Evolutionary conservation across 2,797 vertebrate species (phyloP), one percentile per base, ranked within the genome.

Genomic region (Danionella dracula): DNA sequence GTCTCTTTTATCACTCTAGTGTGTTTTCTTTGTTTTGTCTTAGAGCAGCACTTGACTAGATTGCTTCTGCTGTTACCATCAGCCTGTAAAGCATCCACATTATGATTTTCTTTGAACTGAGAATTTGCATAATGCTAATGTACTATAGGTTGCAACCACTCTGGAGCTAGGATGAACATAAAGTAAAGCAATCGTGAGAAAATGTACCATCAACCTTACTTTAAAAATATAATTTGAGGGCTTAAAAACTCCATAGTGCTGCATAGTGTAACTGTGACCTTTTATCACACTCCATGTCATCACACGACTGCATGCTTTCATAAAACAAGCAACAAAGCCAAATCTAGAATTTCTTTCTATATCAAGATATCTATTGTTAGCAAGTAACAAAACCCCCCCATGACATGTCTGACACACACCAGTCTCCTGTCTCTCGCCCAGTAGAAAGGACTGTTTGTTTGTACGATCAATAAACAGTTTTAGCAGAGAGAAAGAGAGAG

Each of bases 391-490:
- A 66, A 63, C 20, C 27, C 50, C 60, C 41, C 51, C 1, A 8
- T 42, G 20, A 45, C 67, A 61, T 19, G 12, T 35, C 44, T 40
- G 44, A 62, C 44, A 44, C 20, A 27, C 55, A 20, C 13, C 4
- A 53, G 62, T 58, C 56, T 48, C 56, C 67, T 20, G 19, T 62
- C 27, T 68, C 23, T 62, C 31, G 55, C 51, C 62, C 51, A 12
- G 38, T 20, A 37, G 57, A 42, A 40, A 55, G 49, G 37, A 66
- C 31, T 55, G 44, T 70, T 70, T 64, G 63, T 66, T 66, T 48
- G 57, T 44, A 21, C 45, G 67, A 62, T 74, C 72, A 67, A 65
- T 61, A 61, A 55, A 70, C 62, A 59, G 56, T 60, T 54, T 70
- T 59, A 58, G 37, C n/a, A 4, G 17, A 58, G 45, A 53, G 57